A percentile compares a stretch with the other conserved stretches of the same genome.
These are phyloP conservation scores for Melanotaenia trifasciata DNA, from an alignment of 2,797 vertebrate genomes.

Conservation along the genomic window DNA sequence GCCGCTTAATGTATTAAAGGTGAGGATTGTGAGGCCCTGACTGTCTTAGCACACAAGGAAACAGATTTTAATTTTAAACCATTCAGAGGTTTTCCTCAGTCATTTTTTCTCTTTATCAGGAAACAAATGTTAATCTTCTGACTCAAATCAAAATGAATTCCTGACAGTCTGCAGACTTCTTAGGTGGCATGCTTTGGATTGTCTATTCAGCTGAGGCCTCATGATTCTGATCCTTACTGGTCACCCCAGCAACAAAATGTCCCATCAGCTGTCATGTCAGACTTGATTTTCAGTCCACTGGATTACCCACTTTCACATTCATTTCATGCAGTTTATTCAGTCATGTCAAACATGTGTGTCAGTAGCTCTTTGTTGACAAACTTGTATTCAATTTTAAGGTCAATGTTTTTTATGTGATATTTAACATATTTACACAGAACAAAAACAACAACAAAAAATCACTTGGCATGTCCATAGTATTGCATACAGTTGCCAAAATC, in stretches of 20 bases:
- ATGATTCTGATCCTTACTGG: slow-evolving; percentile 49
- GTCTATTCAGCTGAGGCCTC: slow-evolving; percentile 36
- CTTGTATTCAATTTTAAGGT: too few species aligned
- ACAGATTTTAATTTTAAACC: slow-evolving; percentile 7
- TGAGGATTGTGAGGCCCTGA: slow-evolving; percentile 49
- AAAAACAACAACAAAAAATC: too few species aligned
- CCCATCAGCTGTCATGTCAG: slow-evolving; percentile 58
- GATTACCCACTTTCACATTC: background rate
- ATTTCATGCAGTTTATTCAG: slow-evolving; percentile 1
- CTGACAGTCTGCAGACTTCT: slow-evolving; percentile 2
- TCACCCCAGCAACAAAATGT: slow-evolving; percentile 43
- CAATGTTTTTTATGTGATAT: too few species aligned
- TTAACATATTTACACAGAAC: too few species aligned
- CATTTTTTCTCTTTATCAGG: slow-evolving; percentile 1
- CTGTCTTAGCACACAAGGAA: slow-evolving; percentile 1
- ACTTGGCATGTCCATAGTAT: too few species aligned
- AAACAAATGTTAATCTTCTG: slow-evolving; percentile 1
- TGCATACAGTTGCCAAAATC: too few species aligned
- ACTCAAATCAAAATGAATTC: slow-evolving; percentile 23
- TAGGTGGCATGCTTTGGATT: slow-evolving; percentile 4
- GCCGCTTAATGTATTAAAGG: slow-evolving; percentile 11
- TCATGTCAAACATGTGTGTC: background rate
- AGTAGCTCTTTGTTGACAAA: background rate
- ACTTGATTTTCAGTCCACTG: slow-evolving; percentile 47
- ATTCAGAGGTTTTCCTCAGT: slow-evolving; percentile 10